Conservation (phyloP, 2,113 vertebrate species). For the Myotis yumanensis region DNA sequence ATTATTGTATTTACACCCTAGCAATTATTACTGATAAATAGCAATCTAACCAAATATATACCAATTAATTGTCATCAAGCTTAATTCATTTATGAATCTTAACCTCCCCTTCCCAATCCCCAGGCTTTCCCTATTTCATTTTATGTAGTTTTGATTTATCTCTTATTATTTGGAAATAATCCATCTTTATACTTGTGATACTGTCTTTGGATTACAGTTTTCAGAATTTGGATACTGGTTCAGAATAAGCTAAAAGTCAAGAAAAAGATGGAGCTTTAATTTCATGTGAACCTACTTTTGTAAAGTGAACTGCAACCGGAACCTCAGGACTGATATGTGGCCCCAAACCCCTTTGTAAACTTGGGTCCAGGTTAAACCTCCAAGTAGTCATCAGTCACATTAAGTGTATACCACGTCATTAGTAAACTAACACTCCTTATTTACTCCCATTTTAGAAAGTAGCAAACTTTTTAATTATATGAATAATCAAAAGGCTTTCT, state of each 20-base stretch:
- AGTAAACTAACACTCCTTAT: background rate
- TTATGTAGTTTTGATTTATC: conserved; percentile 14
- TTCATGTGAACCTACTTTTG: background rate
- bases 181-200: background rate
- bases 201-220: background rate
- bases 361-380: background rate
- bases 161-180: conserved; percentile 20
- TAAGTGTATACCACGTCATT: background rate
- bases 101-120: accelerated
- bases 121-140: background rate
- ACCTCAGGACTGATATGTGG: background rate
- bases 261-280: background rate
- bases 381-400: background rate
- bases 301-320: background rate
- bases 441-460: background rate
- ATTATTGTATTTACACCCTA: background rate
- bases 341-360: background rate
- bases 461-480: background rate
- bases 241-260: background rate
- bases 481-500: conserved; percentile 9
- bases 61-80: background rate
- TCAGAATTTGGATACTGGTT: background rate
- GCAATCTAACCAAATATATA: background rate
- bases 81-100: conserved; percentile 33
- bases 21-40: background rate